Evolutionary conservation across 2,888 invertebrate species (phyloP).

Genomic region (Oscheius onirici): DNA sequence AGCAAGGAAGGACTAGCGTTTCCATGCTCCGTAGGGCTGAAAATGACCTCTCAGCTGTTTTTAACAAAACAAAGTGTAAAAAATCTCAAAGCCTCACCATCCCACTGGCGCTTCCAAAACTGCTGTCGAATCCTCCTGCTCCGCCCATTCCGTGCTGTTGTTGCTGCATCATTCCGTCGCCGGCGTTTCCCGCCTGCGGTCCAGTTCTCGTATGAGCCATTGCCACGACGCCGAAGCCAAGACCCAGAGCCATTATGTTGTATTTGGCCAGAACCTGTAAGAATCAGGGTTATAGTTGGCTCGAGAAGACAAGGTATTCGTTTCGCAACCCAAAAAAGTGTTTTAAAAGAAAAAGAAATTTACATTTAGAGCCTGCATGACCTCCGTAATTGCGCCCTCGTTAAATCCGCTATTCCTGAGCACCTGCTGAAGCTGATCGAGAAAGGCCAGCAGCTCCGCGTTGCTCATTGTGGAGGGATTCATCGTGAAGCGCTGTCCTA

Average conservation of each 20-base stretch:
- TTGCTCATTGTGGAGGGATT: constrained; percentile 45
- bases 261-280: constrained; percentile 85
- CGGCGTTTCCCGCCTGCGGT: not conserved
- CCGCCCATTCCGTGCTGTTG: not conserved
- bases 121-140: too few species aligned
- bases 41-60: too few species aligned
- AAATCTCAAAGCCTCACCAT: too few species aligned
- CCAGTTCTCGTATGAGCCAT: constrained; percentile 68
- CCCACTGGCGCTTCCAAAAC: too few species aligned
- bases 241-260: constrained; percentile 84
- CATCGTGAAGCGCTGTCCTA: constrained; percentile 40
- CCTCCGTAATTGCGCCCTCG: constrained; percentile 87
- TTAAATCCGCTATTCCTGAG: constrained; percentile 88
- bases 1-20: too few species aligned
- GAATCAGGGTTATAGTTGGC: not conserved
- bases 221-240: constrained; percentile 71
- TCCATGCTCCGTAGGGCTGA: too few species aligned
- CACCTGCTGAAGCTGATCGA: constrained; percentile 87
- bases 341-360: not conserved
- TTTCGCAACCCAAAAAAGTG: not conserved
- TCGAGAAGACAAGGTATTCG: not conserved
- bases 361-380: constrained; percentile 84
- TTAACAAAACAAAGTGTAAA: too few species aligned
- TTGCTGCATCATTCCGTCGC: not conserved
- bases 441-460: constrained; percentile 77